Conservation (phyloP, 2,888 invertebrate genomes). For the Abrostola triplasia region DNA sequence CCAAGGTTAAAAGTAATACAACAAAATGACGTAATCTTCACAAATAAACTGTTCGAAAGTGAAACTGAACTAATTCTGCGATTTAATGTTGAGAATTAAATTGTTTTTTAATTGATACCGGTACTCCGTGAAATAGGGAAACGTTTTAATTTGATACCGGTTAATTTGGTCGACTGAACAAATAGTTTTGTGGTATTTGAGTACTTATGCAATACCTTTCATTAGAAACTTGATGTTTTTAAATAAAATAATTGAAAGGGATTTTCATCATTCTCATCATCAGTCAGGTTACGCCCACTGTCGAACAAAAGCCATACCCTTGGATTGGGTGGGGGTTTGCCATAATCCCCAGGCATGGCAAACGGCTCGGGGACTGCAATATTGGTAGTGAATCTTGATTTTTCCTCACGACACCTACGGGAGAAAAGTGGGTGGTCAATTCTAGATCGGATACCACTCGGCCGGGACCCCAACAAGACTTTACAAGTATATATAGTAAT, state of each 20-base stretch:
- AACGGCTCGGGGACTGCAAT: too few relatives aligned
- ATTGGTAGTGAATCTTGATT: too few relatives aligned
- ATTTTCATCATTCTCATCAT: too few relatives aligned
- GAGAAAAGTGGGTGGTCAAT: too few relatives aligned
- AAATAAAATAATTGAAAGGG: background rate
- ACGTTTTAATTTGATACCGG: slow-evolving; percentile 49
- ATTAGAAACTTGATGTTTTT: background rate
- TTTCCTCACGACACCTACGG: too few relatives aligned
- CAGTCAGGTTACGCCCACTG: too few relatives aligned
- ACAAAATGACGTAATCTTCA: slow-evolving; percentile 54
- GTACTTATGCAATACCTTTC: background rate
- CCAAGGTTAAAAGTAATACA: slow-evolving; percentile 50
- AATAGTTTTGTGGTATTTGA: background rate
- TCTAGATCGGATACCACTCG: too few relatives aligned
- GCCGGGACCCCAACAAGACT: too few relatives aligned
- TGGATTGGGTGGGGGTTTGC: too few relatives aligned
- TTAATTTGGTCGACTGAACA: slow-evolving; percentile 24
- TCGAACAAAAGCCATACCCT: too few relatives aligned
- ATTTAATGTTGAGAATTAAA: slow-evolving; percentile 67
- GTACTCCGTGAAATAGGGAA: slow-evolving; percentile 70
- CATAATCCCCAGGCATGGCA: too few relatives aligned
- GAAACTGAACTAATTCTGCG: slow-evolving; percentile 71
- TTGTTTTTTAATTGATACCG: slow-evolving; percentile 73
- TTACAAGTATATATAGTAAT: too few relatives aligned
- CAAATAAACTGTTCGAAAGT: slow-evolving; percentile 66